Percentiles rank a stretch among this genome's conserved stretches.
Evolutionary conservation across 2,888 invertebrate species (phyloP).

Genomic region (Omphaloscelis lunosa): DNA sequence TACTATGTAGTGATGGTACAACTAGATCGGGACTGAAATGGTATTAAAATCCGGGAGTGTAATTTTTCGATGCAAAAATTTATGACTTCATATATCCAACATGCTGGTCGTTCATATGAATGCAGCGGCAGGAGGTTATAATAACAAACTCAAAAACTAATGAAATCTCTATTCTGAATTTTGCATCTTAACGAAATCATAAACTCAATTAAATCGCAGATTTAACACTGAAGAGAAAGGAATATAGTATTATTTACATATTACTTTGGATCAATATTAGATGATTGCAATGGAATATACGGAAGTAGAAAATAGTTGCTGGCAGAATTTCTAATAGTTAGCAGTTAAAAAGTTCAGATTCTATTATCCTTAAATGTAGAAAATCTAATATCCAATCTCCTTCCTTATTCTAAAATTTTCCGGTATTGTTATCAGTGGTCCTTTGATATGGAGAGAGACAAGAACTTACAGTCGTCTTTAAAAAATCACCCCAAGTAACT

Average conservation of each 20-base stretch:
- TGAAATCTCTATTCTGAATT: background rate
- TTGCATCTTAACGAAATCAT: conserved; percentile 2
- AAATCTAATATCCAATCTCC: conserved; percentile 10
- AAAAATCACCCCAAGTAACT: background rate
- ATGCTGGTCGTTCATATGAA: background rate
- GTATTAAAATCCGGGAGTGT: background rate
- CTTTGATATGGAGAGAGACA: background rate
- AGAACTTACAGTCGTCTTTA: background rate
- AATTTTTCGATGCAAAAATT: background rate
- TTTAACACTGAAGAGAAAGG: conserved; percentile 45
- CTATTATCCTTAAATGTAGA: background rate
- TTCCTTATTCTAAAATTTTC: background rate
- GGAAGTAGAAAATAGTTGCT: conserved; percentile 25
- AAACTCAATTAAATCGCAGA: background rate
- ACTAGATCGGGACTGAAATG: conserved; percentile 21
- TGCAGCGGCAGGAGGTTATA: background rate
- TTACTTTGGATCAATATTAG: conserved; percentile 42
- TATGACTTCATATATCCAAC: background rate
- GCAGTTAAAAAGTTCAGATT: conserved; percentile 31
- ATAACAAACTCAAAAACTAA: background rate
- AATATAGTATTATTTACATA: conserved; percentile 42
- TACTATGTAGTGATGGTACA: conserved; percentile 64
- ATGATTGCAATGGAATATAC: conserved; percentile 40
- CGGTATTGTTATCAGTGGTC: background rate
- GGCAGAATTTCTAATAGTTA: conserved; percentile 31